Percentiles rank a stretch among this genome's conserved stretches.
Conservation (phyloP, 2,888 invertebrate species). For the Andrena chrysosceles region DNA sequence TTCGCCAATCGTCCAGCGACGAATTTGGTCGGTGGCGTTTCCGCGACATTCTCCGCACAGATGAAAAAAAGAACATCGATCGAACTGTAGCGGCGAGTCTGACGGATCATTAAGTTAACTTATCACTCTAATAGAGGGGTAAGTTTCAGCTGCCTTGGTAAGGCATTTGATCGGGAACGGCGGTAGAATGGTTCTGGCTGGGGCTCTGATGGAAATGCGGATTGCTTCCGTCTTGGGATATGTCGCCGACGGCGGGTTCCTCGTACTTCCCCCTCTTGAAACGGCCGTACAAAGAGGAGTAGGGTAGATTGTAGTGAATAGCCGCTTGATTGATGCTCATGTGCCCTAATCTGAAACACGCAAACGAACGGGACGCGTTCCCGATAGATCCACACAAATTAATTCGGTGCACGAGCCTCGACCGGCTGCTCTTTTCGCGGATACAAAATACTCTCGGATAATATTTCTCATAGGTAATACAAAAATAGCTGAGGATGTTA, state of each 20-base stretch:
- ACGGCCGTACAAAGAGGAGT: conserved; percentile 95
- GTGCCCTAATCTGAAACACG: conserved; percentile 90
- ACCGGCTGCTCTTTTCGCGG: background rate
- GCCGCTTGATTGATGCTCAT: conserved; percentile 98
- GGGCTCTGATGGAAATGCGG: conserved; percentile 83
- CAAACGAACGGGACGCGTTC: background rate
- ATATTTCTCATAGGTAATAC: too few relatives aligned
- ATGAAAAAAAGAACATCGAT: background rate
- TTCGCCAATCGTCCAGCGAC: conserved; percentile 38
- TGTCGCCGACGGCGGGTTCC: conserved; percentile 82
- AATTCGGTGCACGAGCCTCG: too few relatives aligned
- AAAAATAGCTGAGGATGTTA: background rate
- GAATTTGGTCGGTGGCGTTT: conserved; percentile 42
- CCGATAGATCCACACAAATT: conserved; percentile 12
- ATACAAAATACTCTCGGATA: background rate
- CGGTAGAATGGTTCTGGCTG: conserved; percentile 83
- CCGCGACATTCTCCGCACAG: conserved; percentile 1
- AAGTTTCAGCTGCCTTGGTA: conserved; percentile 85
- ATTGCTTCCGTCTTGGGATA: conserved; percentile 84
- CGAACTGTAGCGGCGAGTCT: conserved; percentile 23
- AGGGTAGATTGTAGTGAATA: conserved; percentile 95
- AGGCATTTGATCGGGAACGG: conserved; percentile 84
- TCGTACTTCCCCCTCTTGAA: conserved; percentile 95
- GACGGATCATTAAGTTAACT: conserved; percentile 64
- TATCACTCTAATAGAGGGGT: conserved; percentile 82